A percentile compares a stretch with the other conserved stretches of the same genome.
phyloP scores from a whole-genome alignment of 2,888 invertebrate genomes.

The Athalia circularis region DNA sequence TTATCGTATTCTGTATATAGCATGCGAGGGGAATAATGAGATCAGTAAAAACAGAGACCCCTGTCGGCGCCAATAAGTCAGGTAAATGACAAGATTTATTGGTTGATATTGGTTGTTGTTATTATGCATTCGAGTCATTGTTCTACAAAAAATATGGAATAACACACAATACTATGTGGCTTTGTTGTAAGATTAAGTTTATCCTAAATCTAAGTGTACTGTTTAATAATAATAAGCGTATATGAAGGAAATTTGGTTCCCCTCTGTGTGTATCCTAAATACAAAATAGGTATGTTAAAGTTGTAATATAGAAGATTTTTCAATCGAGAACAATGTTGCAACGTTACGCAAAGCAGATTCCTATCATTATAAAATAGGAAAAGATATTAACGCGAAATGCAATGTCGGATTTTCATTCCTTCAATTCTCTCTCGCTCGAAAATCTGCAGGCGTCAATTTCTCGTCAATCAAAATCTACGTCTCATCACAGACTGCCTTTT shows the following conservation, averaged over 20 bases:
- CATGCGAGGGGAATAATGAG: background rate
- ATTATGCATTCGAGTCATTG: slow-evolving; percentile 9
- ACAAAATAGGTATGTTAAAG: slow-evolving; percentile 14
- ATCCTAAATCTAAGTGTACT: slow-evolving; percentile 30
- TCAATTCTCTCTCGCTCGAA: background rate
- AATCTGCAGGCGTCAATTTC: too few relatives aligned
- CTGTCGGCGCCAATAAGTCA: background rate
- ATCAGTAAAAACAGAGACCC: too few relatives aligned
- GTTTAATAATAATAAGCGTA: slow-evolving; percentile 45
- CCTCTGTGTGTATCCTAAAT: slow-evolving; percentile 26
- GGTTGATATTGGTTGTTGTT: slow-evolving; percentile 1
- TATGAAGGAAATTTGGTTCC: slow-evolving; percentile 23
- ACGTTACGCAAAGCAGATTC: slow-evolving; percentile 16
- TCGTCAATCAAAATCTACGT: background rate
- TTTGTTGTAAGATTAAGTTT: slow-evolving; percentile 16
- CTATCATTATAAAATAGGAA: background rate
- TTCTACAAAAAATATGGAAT: slow-evolving; percentile 44
- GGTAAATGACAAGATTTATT: background rate
- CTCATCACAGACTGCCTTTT: background rate
- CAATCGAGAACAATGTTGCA: slow-evolving; percentile 4
- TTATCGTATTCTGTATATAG: too few relatives aligned
- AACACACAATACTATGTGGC: slow-evolving; percentile 41
- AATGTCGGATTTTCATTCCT: background rate
- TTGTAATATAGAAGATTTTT: slow-evolving; percentile 11
- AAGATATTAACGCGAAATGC: background rate